Evolutionary conservation across 2,113 vertebrate genomes (phyloP).

Genomic region (Pseudorectes ferrugineus): DNA sequence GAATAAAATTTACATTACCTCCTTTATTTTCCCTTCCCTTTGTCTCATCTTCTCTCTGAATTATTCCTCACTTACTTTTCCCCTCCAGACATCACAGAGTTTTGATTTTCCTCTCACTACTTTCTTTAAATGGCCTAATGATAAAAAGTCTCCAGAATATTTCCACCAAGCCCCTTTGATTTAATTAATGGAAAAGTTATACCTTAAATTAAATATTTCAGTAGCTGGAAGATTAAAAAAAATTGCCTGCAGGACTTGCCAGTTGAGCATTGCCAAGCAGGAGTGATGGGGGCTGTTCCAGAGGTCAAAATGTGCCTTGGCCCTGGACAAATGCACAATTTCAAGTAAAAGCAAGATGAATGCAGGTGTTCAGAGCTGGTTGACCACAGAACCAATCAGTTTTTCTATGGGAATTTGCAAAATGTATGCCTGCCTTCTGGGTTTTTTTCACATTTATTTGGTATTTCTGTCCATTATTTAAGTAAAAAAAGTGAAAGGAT

Average conservation of each 20-base stretch:
- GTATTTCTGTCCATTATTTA: not conserved
- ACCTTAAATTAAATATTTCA: not conserved
- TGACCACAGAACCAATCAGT: not conserved
- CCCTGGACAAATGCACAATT: not conserved
- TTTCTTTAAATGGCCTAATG: not conserved
- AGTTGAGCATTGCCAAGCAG: not conserved
- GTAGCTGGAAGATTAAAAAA: not conserved
- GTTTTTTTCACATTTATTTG: not conserved
- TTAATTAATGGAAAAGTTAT: not conserved
- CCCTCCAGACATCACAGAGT: not conserved
- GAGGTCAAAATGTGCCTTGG: not conserved
- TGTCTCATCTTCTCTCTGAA: not conserved
- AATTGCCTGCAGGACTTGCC: not conserved
- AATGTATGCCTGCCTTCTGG: rapidly evolving
- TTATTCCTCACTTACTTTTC: not conserved
- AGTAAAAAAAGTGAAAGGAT: not conserved
- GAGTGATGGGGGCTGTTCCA: not conserved
- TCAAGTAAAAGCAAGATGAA: not conserved
- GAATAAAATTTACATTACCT: not conserved
- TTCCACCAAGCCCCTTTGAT: not conserved
- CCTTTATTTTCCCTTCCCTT: not conserved
- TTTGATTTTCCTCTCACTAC: not conserved
- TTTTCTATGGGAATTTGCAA: not conserved
- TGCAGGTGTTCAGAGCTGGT: not conserved
- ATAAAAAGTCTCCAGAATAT: not conserved